Evolutionary conservation across 1,140 invertebrate genomes (phyloP).

Genomic region (Gonatopus flavifemur): DNA sequence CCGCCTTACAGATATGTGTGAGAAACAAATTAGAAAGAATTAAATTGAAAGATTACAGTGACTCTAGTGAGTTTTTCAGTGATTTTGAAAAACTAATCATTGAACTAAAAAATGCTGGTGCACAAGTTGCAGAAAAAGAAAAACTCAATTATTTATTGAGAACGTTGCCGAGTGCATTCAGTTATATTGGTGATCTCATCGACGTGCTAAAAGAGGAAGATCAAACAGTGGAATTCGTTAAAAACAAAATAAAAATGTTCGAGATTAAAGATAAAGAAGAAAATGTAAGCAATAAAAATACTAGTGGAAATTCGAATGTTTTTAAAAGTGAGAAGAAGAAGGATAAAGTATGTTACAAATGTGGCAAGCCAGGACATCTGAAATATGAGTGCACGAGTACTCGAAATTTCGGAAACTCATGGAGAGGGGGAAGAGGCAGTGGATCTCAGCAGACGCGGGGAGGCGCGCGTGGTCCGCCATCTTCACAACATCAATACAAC

Average conservation of each 20-base stretch:
- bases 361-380: conserved; percentile 5
- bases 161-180: neutral
- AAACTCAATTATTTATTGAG: conserved; percentile 31
- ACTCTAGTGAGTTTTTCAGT: conserved; percentile 21
- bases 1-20: conserved; percentile 30
- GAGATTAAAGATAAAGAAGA: conserved; percentile 6
- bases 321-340: neutral
- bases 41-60: conserved; percentile 18
- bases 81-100: conserved; percentile 31
- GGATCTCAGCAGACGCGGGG: neutral
- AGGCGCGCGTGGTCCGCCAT: neutral
- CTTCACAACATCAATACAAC: neutral
- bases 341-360: conserved; percentile 3
- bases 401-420: neutral
- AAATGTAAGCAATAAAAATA: neutral
- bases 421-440: conserved; percentile 2
- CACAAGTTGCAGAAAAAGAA: conserved; percentile 24
- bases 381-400: conserved; percentile 6
- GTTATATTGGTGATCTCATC: conserved; percentile 11
- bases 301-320: conserved; percentile 1
- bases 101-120: conserved; percentile 26
- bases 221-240: conserved; percentile 4
- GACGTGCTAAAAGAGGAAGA: conserved; percentile 6
- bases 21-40: no score
- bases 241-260: conserved; percentile 1